Evolutionary conservation across 2,888 invertebrate species (phyloP).

Genomic region (Steinernema hermaphroditum): DNA sequence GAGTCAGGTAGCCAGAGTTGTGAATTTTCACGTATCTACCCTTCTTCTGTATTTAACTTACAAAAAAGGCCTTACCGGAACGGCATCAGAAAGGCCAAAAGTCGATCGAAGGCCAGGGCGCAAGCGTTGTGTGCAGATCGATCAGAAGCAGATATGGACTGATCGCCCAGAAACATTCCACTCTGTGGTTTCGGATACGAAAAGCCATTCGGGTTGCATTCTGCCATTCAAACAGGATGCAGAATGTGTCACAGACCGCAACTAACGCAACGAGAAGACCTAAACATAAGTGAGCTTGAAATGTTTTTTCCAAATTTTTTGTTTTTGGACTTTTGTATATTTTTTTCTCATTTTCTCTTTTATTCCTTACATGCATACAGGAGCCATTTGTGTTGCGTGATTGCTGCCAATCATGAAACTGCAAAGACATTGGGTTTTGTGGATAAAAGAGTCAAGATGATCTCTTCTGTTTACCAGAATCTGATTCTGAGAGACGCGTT

Average conservation of each 20-base stretch:
- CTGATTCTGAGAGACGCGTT: too few species aligned
- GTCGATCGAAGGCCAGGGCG: constrained; percentile 3
- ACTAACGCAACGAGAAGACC: neutral
- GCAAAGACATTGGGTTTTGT: too few species aligned
- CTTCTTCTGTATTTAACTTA: neutral
- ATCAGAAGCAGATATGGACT: neutral
- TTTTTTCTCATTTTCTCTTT: too few species aligned
- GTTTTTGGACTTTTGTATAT: too few species aligned
- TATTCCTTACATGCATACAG: too few species aligned
- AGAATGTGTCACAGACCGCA: neutral
- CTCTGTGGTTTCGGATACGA: neutral
- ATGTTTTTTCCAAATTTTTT: too few species aligned
- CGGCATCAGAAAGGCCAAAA: neutral
- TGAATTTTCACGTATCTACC: neutral
- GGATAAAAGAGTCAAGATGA: too few species aligned
- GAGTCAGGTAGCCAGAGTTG: neutral
- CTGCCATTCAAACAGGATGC: neutral
- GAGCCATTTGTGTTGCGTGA: too few species aligned
- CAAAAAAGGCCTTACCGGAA: neutral
- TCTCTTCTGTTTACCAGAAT: too few species aligned
- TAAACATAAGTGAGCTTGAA: too few species aligned
- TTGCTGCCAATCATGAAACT: too few species aligned
- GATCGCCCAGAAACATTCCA: neutral
- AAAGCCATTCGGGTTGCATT: neutral
- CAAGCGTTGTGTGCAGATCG: constrained; percentile 1